phyloP scores from a whole-genome alignment of 2,888 invertebrate genomes.

The Amorpha juglandis region DNA sequence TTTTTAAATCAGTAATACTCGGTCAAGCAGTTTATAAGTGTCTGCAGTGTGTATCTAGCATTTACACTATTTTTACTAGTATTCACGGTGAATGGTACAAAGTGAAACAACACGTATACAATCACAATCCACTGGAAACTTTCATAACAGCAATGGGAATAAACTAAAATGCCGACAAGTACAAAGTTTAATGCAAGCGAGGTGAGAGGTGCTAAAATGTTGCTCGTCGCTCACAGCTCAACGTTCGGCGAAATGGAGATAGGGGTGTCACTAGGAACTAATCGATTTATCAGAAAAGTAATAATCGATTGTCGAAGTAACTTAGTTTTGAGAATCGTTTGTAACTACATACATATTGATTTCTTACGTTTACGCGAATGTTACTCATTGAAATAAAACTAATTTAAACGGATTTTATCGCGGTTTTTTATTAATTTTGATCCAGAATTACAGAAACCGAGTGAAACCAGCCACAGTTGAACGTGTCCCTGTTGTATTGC shows the following conservation, averaged over 20 bases:
- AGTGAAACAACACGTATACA: not conserved
- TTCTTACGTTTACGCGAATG: no score
- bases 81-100: not conserved
- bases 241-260: not conserved
- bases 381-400: no score
- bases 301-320: not conserved
- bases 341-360: no score
- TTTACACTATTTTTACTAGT: no score
- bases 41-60: no score
- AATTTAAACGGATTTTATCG: no score
- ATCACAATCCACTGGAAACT: not conserved
- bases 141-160: not conserved
- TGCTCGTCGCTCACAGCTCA: not conserved
- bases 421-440: no score
- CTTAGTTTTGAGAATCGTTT: not conserved
- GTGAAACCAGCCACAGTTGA: no score
- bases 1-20: no score
- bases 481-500: no score
- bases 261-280: not conserved
- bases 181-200: constrained; percentile 18
- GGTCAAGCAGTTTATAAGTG: no score
- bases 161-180: constrained; percentile 11
- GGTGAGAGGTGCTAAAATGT: constrained; percentile 7
- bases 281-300: not conserved
- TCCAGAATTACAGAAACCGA: no score